Conservation (phyloP, 2,113 vertebrate genomes). For the Aegotheles bennettii region DNA sequence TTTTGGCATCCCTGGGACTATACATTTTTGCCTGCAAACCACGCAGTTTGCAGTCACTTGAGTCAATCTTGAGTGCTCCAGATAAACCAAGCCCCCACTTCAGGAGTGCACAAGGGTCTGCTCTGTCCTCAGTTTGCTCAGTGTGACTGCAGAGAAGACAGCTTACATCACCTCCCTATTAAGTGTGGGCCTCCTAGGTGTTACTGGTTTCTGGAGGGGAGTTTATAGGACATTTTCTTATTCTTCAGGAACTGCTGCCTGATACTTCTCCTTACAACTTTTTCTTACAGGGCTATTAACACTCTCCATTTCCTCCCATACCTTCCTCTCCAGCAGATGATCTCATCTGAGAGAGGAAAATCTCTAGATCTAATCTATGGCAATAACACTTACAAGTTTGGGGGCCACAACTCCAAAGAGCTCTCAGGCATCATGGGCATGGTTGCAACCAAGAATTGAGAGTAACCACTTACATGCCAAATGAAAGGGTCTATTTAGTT, state of each 20-base stretch:
- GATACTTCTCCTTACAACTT: fast-evolving
- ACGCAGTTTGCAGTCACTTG: background rate
- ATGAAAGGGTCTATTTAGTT: background rate
- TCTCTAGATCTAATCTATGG: background rate
- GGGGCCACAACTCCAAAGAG: background rate
- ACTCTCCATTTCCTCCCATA: background rate
- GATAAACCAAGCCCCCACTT: background rate
- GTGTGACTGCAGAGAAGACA: background rate
- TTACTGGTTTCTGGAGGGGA: background rate
- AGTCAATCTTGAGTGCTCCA: too few relatives aligned
- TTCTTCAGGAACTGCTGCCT: background rate
- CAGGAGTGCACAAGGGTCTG: background rate
- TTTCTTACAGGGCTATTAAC: background rate
- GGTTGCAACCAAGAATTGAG: background rate
- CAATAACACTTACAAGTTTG: background rate
- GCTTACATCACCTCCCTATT: background rate
- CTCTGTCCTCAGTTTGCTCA: background rate
- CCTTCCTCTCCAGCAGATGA: background rate
- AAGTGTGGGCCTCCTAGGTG: background rate
- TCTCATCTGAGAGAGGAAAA: background rate
- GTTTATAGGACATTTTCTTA: background rate
- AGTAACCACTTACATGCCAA: fast-evolving
- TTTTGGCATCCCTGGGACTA: fast-evolving
- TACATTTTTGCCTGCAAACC: background rate
- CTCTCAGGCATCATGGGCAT: background rate